Evolutionary conservation across 2,797 vertebrate genomes (phyloP).

Genomic region (Myotis myotis): DNA sequence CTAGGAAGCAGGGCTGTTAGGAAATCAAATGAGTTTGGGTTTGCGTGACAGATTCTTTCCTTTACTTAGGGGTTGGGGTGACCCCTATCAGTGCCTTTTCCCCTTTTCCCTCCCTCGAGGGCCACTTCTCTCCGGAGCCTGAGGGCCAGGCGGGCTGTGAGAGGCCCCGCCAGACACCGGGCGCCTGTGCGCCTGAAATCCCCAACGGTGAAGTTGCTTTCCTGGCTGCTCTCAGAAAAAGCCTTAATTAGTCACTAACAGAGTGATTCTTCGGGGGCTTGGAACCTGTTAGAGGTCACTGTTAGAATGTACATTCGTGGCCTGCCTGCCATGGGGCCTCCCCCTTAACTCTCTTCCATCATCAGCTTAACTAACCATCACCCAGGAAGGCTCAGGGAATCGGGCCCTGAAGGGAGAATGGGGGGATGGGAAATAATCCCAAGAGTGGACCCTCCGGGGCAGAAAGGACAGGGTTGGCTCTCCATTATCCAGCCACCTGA

Average conservation of each 20-base stretch:
- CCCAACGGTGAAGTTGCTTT: not conserved
- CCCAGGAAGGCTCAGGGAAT: not conserved
- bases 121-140: not conserved
- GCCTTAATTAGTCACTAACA: not conserved
- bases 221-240: not conserved
- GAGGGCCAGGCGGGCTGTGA: not conserved
- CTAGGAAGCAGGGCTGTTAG: conserved; percentile 45
- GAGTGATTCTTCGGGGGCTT: not conserved
- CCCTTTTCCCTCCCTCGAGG: not conserved
- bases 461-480: not conserved
- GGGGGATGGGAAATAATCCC: not conserved
- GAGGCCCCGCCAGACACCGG: not conserved
- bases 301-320: not conserved
- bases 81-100: conserved; percentile 42
- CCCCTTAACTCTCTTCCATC: not conserved
- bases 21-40: conserved; percentile 60
- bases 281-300: not conserved
- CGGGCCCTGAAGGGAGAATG: not conserved
- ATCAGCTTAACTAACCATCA: not conserved
- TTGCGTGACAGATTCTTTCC: conserved; percentile 52
- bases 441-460: not conserved
- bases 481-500: not conserved
- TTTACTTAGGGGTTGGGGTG: conserved; percentile 61
- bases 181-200: not conserved
- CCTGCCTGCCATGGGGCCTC: not conserved